phyloP scores from a whole-genome alignment of 2,797 vertebrate species.

The Catamblyrhynchus diadema region DNA sequence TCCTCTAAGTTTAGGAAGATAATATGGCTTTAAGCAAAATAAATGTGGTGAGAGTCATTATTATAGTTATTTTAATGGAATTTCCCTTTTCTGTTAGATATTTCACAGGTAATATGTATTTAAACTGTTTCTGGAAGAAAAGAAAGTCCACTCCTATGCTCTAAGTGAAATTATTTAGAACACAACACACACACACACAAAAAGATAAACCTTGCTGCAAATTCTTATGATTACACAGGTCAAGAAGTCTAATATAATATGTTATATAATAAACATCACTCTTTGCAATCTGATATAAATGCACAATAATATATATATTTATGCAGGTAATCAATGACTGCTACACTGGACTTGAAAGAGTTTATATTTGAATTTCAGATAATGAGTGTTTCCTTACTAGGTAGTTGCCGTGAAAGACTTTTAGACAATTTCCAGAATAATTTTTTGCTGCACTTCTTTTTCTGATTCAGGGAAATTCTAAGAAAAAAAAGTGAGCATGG shows the following conservation, averaged over 20 bases:
- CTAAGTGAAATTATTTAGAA: neutral
- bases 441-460: neutral
- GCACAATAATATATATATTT: neutral
- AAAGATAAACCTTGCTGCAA: neutral
- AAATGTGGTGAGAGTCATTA: rapidly evolving
- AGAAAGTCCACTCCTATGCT: neutral
- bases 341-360: neutral
- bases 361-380: neutral
- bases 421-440: neutral
- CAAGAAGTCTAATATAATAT: neutral
- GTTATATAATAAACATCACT: neutral
- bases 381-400: neutral
- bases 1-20: neutral
- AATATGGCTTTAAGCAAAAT: neutral
- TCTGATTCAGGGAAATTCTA: neutral
- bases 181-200: neutral
- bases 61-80: neutral
- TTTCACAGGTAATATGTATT: neutral
- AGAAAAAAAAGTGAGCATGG: neutral
- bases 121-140: neutral
- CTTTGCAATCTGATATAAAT: neutral
- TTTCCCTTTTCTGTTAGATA: neutral
- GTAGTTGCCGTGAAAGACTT: neutral
- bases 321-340: neutral
- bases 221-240: neutral